A percentile compares a stretch with the other conserved stretches of the same genome.
These are phyloP conservation scores for Myanophis thanlyinensis DNA, from an alignment of 2,113 vertebrate species.

Conservation along the genomic window DNA sequence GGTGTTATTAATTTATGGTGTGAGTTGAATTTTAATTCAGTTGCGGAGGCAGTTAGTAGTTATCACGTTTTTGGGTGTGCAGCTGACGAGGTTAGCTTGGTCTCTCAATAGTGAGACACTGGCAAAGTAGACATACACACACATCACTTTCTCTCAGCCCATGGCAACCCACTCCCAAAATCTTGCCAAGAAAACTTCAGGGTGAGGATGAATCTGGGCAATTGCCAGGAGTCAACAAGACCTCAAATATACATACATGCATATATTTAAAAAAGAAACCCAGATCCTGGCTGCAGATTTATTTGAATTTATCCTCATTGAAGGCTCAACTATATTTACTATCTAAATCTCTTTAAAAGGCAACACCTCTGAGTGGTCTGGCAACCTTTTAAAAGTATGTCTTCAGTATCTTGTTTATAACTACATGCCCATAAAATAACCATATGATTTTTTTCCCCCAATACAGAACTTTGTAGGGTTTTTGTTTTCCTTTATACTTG, in stretches of 20 bases:
- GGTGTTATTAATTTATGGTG: not conserved
- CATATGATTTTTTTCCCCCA: not conserved
- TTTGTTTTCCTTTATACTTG: not conserved
- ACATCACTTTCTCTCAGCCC: no score
- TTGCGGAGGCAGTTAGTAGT: not conserved
- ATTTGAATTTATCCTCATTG: not conserved
- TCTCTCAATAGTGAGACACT: not conserved
- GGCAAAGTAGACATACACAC: not conserved
- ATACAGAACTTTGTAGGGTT: not conserved
- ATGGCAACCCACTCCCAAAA: no score
- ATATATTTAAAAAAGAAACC: not conserved
- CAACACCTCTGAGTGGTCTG: not conserved
- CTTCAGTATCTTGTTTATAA: not conserved
- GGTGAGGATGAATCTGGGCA: not conserved
- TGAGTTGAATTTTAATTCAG: not conserved
- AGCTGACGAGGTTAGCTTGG: not conserved
- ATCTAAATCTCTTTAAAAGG: not conserved
- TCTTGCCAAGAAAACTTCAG: not conserved
- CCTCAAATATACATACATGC: not conserved
- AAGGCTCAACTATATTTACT: not conserved
- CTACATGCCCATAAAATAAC: not conserved
- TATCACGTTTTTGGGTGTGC: not conserved
- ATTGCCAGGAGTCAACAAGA: not conserved
- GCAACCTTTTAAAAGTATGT: not conserved
- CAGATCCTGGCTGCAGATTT: not conserved